These are phyloP conservation scores for Alethe diademata DNA, from an alignment of 2,113 vertebrate species.

Conservation along the genomic window DNA sequence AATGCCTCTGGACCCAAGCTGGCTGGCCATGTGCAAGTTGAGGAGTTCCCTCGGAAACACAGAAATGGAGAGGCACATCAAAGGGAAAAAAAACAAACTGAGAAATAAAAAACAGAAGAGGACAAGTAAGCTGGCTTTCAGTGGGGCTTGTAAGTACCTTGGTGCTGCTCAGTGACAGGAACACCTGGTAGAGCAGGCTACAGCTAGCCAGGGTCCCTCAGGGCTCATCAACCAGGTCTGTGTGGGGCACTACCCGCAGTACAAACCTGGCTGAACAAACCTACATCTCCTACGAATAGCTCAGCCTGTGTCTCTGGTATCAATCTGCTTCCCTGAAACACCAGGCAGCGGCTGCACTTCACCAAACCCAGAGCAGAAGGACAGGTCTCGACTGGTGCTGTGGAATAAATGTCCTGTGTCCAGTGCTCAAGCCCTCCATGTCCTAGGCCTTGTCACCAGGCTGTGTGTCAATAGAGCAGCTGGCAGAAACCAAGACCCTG, in stretches of 20 bases:
- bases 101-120: background rate
- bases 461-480: background rate
- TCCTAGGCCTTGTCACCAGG: background rate
- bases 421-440: rapidly evolving
- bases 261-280: background rate
- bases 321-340: background rate
- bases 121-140: background rate
- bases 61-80: background rate
- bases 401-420: background rate
- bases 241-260: rapidly evolving
- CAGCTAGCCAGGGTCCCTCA: background rate
- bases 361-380: background rate
- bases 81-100: background rate
- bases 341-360: rapidly evolving
- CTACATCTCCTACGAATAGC: background rate
- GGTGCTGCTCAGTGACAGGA: background rate
- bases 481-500: background rate
- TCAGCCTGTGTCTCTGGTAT: background rate
- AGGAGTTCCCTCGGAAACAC: background rate
- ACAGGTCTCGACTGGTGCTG: rapidly evolving
- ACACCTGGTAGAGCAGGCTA: background rate
- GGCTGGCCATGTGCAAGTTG: background rate
- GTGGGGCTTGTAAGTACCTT: background rate
- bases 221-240: too few relatives aligned
- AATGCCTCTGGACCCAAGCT: background rate